Percentiles rank a stretch among this genome's conserved stretches.
These are phyloP conservation scores for Epirrhoe alternata DNA, from an alignment of 2,888 invertebrate genomes.

Conservation along the genomic window DNA sequence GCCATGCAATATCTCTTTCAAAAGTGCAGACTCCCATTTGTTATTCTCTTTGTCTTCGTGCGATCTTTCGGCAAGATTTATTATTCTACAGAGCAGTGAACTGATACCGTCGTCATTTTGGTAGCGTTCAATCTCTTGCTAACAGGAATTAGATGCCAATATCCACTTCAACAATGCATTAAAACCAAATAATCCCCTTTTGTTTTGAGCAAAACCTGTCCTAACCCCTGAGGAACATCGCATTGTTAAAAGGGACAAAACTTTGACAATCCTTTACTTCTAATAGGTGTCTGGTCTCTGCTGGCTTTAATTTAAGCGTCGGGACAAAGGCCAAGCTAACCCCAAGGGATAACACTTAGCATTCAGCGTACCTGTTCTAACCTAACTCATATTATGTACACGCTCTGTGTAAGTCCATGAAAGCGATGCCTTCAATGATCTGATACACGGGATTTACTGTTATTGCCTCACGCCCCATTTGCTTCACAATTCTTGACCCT, in stretches of 20 bases:
- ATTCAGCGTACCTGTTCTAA: background rate
- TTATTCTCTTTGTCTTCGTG: slow-evolving; percentile 24
- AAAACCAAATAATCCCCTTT: background rate
- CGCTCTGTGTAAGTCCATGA: background rate
- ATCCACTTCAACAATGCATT: background rate
- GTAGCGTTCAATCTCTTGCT: background rate
- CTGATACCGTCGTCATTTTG: slow-evolving; percentile 8
- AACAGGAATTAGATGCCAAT: background rate
- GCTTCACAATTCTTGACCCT: slow-evolving; percentile 23
- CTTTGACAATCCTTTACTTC: background rate
- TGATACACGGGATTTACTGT: slow-evolving; percentile 30
- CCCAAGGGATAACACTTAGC: background rate
- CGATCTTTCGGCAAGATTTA: slow-evolving; percentile 18
- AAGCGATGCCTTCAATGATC: slow-evolving; percentile 14
- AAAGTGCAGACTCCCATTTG: slow-evolving; percentile 12
- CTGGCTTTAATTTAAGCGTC: background rate
- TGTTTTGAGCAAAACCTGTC: background rate
- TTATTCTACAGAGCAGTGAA: slow-evolving; percentile 14
- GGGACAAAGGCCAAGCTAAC: background rate
- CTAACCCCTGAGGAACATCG: background rate
- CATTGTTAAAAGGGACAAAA: background rate
- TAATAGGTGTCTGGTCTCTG: background rate
- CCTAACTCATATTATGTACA: background rate
- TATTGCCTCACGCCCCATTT: slow-evolving; percentile 22
- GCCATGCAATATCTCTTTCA: slow-evolving; percentile 15